These are phyloP conservation scores for Caerostris extrusa DNA, from an alignment of 1,140 invertebrate species.

Conservation along the genomic window DNA sequence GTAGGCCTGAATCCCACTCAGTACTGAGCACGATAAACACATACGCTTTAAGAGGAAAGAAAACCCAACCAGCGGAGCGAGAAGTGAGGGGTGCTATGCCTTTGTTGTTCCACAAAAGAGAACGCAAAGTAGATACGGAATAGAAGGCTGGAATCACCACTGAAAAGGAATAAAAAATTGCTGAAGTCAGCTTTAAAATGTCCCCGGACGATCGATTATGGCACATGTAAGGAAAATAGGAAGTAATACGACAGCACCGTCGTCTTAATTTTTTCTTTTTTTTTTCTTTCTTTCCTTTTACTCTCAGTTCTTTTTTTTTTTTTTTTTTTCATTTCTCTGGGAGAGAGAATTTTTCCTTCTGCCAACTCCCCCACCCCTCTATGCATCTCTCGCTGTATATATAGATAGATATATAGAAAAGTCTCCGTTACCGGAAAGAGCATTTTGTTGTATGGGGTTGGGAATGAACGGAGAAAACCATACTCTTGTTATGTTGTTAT, in stretches of 20 bases:
- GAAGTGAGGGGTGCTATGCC: not conserved
- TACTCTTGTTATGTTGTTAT: conserved; percentile 54
- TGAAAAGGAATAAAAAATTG: conserved; percentile 64
- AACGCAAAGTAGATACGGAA: not conserved
- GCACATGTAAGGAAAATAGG: conserved; percentile 72
- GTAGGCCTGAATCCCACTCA: no score
- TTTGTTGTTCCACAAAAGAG: conserved; percentile 15
- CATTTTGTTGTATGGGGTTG: conserved; percentile 28
- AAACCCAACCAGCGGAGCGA: not conserved
- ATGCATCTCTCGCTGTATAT: not conserved
- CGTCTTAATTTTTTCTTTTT: conserved; percentile 71
- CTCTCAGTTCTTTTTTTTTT: not conserved
- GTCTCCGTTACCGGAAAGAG: conserved; percentile 45
- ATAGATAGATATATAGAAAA: conserved; percentile 13
- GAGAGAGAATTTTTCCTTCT: conserved; percentile 11
- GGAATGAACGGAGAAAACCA: conserved; percentile 44
- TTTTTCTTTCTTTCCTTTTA: not conserved
- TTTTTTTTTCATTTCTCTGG: conserved; percentile 9
- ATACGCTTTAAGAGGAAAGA: not conserved
- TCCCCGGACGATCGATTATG: conserved; percentile 64
- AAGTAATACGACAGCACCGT: conserved; percentile 64
- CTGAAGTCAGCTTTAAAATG: conserved; percentile 64
- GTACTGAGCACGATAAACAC: no score
- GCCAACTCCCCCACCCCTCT: not conserved
- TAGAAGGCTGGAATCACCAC: conserved; percentile 14